A percentile compares a stretch with the other conserved stretches of the same genome.
Conservation (phyloP, 1,140 invertebrate species). For the Drosophila quadrilineata region DNA sequence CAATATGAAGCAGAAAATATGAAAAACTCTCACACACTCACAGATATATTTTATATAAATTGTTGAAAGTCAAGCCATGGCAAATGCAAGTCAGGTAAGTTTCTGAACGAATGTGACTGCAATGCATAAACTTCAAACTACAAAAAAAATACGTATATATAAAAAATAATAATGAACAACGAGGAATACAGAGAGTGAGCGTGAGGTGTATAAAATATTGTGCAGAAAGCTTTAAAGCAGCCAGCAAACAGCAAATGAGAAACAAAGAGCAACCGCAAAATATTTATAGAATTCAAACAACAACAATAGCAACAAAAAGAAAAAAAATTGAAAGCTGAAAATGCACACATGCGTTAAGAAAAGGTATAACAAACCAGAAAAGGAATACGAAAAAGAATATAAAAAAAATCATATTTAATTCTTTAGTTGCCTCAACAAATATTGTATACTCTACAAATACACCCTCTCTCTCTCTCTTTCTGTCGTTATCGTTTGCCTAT, state of each 20-base stretch:
- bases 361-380: constrained; percentile 28
- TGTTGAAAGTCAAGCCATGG: neutral
- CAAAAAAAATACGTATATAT: constrained; percentile 6
- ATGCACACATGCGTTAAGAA: constrained; percentile 71
- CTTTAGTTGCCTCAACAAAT: neutral
- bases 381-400: too few species aligned
- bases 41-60: too few species aligned
- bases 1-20: constrained; percentile 25
- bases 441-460: constrained; percentile 41
- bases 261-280: constrained; percentile 60
- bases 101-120: constrained; percentile 37
- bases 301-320: constrained; percentile 25
- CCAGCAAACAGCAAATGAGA: constrained; percentile 25
- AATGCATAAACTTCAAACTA: constrained; percentile 49
- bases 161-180: neutral
- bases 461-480: too few species aligned
- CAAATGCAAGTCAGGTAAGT: constrained; percentile 29
- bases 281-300: constrained; percentile 67
- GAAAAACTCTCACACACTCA: constrained; percentile 6
- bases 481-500: too few species aligned
- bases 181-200: too few species aligned
- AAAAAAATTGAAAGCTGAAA: constrained; percentile 56
- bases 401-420: constrained; percentile 3
- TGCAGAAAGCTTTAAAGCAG: neutral
- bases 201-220: neutral